Percentiles rank a stretch among this genome's conserved stretches.
Conservation (phyloP, 2,888 invertebrate species). For the Empis livida region DNA sequence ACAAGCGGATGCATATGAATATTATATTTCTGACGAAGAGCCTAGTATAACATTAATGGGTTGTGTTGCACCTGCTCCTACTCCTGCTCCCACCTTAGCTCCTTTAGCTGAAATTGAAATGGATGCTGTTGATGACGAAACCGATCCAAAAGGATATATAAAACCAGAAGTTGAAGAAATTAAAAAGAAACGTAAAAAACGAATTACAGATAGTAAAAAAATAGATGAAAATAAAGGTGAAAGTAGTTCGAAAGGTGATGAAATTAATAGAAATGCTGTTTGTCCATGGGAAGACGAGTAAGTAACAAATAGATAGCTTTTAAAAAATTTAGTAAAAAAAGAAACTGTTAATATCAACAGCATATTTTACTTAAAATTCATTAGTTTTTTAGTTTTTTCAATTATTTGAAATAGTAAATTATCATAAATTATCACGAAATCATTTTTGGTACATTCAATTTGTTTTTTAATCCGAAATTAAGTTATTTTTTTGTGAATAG, state of each 20-base stretch:
- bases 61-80: conserved; percentile 31
- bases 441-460: too few relatives aligned
- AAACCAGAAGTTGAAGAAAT: conserved; percentile 11
- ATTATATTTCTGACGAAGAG: conserved; percentile 26
- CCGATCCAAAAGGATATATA: conserved; percentile 26
- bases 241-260: conserved; percentile 7
- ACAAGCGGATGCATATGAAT: conserved; percentile 23
- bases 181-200: conserved; percentile 28
- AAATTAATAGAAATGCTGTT: conserved; percentile 59
- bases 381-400: too few relatives aligned
- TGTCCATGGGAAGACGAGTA: conserved; percentile 95
- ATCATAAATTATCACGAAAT: too few relatives aligned
- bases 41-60: conserved; percentile 18
- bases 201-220: conserved; percentile 24
- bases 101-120: conserved; percentile 58
- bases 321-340: too few relatives aligned
- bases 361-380: too few relatives aligned
- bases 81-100: conserved; percentile 40
- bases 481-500: too few relatives aligned
- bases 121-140: conserved; percentile 54
- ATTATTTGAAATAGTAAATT: too few relatives aligned
- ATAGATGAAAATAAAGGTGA: conserved; percentile 14
- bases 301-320: conserved; percentile 41
- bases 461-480: too few relatives aligned
- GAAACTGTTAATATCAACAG: too few relatives aligned